These are phyloP conservation scores for Lithophane leautieri DNA, from an alignment of 2,888 invertebrate genomes.

Conservation along the genomic window DNA sequence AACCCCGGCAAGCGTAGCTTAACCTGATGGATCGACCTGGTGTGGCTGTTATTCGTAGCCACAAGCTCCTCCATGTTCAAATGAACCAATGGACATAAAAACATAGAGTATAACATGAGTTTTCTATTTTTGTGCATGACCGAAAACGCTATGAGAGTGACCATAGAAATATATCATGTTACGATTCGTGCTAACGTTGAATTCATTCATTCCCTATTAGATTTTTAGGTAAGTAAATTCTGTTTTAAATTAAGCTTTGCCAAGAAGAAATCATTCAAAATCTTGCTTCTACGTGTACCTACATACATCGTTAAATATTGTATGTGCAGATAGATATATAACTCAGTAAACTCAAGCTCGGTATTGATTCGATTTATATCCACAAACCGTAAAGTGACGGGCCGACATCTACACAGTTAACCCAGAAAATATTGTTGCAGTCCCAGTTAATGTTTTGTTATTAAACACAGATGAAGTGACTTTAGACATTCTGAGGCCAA, in stretches of 20 bases:
- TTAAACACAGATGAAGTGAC: slow-evolving; percentile 4
- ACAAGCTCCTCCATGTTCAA: no score
- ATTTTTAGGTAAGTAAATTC: background rate
- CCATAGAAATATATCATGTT: background rate
- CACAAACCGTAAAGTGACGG: slow-evolving; percentile 43
- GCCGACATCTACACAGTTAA: slow-evolving; percentile 31
- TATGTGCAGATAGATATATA: slow-evolving; percentile 2
- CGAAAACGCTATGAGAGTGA: background rate
- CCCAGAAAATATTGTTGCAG: slow-evolving; percentile 42
- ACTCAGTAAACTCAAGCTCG: background rate
- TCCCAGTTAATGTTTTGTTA: slow-evolving; percentile 12
- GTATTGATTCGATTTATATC: slow-evolving; percentile 59
- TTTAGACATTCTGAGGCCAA: background rate
- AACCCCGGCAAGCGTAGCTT: no score
- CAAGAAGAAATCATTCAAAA: background rate
- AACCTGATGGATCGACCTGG: no score
- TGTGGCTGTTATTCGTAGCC: no score
- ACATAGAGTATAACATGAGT: no score
- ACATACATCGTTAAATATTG: background rate
- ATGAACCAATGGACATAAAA: no score
- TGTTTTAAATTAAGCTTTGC: background rate
- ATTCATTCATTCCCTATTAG: background rate
- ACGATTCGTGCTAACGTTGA: background rate
- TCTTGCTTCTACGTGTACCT: background rate
- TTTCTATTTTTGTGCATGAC: background rate